Percentiles rank a stretch among this genome's conserved stretches.
These are phyloP conservation scores for Urocyon cinereoargenteus DNA, from an alignment of 2,797 vertebrate genomes.

Conservation along the genomic window DNA sequence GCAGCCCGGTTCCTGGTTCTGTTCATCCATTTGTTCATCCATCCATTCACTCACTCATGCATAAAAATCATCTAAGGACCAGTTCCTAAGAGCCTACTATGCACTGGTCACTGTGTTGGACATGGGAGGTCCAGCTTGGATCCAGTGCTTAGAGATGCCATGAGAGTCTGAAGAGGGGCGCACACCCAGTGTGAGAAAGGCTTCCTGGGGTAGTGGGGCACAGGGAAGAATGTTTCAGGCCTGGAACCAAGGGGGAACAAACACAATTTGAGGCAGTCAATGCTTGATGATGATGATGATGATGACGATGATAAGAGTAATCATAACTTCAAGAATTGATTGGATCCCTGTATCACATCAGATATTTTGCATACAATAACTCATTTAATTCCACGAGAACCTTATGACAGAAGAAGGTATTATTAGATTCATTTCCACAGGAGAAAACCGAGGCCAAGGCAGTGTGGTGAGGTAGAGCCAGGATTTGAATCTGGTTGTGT, in stretches of 20 bases:
- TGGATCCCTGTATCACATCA: not conserved
- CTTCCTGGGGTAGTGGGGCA: not conserved
- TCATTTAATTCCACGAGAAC: not conserved
- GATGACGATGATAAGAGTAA: not conserved
- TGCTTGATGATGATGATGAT: not conserved
- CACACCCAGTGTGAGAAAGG: not conserved
- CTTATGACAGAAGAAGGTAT: not conserved
- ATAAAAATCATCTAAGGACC: not conserved
- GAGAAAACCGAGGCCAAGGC: not conserved
- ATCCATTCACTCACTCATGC: not conserved
- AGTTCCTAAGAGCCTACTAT: not conserved
- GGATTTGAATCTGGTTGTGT: not conserved
- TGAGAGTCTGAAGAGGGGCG: not conserved
- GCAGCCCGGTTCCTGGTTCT: not conserved
- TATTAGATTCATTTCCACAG: not conserved
- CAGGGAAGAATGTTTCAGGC: not conserved
- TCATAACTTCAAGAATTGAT: not conserved
- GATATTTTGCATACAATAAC: not conserved
- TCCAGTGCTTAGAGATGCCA: not conserved
- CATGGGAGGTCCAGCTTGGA: not conserved
- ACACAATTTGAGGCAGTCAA: not conserved
- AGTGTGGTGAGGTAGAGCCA: not conserved
- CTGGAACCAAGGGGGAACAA: not conserved
- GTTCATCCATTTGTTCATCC: not conserved
- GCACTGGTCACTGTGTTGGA: not conserved